phyloP scores from a whole-genome alignment of 2,888 invertebrate species.

The Hypolimnas misippus region DNA sequence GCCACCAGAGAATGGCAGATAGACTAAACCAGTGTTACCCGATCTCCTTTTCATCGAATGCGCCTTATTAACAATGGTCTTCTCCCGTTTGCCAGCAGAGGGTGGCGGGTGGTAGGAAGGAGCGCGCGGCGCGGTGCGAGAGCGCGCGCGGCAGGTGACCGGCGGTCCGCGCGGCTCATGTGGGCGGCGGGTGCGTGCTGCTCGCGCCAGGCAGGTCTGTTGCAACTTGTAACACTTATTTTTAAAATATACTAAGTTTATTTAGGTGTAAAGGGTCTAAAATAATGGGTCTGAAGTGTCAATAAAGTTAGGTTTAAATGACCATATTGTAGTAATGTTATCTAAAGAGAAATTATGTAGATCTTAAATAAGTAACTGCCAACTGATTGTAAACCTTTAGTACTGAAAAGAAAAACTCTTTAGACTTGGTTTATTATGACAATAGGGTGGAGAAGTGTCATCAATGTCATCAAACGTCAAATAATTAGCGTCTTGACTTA shows the following conservation, averaged over 20 bases:
- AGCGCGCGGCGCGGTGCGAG: conserved; percentile 70
- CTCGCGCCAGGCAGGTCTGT: conserved; percentile 81
- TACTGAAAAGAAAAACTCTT: no score
- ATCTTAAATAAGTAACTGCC: no score
- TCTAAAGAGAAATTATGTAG: no score
- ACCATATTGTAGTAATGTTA: no score
- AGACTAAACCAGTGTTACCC: background rate
- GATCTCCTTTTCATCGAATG: background rate
- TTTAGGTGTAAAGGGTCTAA: background rate
- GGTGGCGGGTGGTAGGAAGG: conserved; percentile 68
- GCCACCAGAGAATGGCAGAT: no score
- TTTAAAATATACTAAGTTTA: background rate
- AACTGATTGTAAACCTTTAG: no score
- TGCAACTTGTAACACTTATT: background rate
- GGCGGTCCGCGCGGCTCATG: conserved; percentile 79
- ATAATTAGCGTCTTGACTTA: no score
- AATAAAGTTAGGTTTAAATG: no score
- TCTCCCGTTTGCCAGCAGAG: conserved; percentile 61
- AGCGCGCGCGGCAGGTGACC: conserved; percentile 81
- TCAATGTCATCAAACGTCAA: no score
- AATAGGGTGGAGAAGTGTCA: no score
- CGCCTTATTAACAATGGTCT: background rate
- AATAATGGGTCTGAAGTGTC: no score
- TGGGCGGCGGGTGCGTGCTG: conserved; percentile 83
- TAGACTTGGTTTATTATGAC: no score